These are phyloP conservation scores for Manduca sexta DNA, from an alignment of 1,140 invertebrate species.

Conservation along the genomic window DNA sequence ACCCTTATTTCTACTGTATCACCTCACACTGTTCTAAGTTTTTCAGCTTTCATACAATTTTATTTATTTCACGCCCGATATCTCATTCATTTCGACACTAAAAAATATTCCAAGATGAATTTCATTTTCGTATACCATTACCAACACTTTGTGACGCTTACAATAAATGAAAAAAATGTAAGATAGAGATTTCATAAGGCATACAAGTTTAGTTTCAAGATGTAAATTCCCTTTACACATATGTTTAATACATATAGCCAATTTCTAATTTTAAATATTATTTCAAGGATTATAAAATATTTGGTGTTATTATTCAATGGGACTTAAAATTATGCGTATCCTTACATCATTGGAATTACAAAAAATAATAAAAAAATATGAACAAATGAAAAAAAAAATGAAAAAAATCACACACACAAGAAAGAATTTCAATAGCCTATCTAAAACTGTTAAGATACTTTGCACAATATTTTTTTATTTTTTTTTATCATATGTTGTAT, in stretches of 20 bases:
- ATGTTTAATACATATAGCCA: constrained; percentile 18
- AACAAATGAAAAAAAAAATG: constrained; percentile 33
- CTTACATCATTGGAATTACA: not conserved
- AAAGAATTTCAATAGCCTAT: constrained; percentile 63
- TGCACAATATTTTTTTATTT: constrained; percentile 6
- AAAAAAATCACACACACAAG: not conserved
- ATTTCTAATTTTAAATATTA: constrained; percentile 44
- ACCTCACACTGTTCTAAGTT: too few relatives aligned
- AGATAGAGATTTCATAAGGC: constrained; percentile 35
- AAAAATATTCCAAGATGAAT: too few relatives aligned
- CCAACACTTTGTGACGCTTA: constrained; percentile 14
- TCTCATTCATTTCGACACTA: too few relatives aligned
- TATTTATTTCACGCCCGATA: too few relatives aligned
- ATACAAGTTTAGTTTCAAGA: constrained; percentile 30
- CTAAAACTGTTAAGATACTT: constrained; percentile 21
- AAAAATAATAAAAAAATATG: constrained; percentile 21
- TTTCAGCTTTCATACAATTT: too few relatives aligned
- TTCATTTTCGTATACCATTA: constrained; percentile 11
- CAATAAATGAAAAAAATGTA: constrained; percentile 12
- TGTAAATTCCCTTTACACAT: constrained; percentile 13
- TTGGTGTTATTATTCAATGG: constrained; percentile 61
- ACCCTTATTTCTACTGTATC: too few relatives aligned
- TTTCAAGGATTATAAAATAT: constrained; percentile 52
- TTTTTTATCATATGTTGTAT: constrained; percentile 12
- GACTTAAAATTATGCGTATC: constrained; percentile 35